Base-by-base conservation (phyloP, 2,888 invertebrate species). In the Diarsia brunnea region DNA sequence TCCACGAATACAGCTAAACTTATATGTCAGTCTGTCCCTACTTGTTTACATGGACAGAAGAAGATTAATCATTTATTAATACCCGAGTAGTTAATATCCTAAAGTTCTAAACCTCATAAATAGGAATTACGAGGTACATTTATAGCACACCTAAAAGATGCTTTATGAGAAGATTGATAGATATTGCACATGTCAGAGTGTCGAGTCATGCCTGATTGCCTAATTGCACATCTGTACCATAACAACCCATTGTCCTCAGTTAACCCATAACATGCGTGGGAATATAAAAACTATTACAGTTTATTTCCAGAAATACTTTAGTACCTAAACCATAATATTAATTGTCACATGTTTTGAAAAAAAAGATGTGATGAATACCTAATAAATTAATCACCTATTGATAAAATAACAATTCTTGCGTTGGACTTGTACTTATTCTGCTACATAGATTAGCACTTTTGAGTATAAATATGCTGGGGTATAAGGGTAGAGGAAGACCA, bases 191-290 rank as follows among this genome's bases (percentile, higher is more conserved):
- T 71, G 63, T 69, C 65, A 72, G 19, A 43, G 55, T 51, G 76
- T 43, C 77, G n/a, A 73, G 51, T 75, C 78, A 86, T 80, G 65
- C 51, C 31, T 31, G 31, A 69, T 69, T 79, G 60, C 61, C 73
- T 85, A 87, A 86, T 87, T 83, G 68, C 67, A 73, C 73, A 78
- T 84, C 71, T 74, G 81, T 65, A 70, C 78, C 21, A 67, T 86
- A 77, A 83, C 81, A 69, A 10, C 45, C 77, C 73, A 86, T 86
- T 86, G 85, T 86, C 79, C 68, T 63, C 24, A 60, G 79, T 79
- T 78, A 78, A 78, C 66, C 77, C 75, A 68, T 78, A 69, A 78
- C 69, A 70, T 60, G 67, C 67, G 82, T 77, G 75, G 64, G 73
- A 73, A 63, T 58, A 31, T 75, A 31, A 76, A 58, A 58, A 12